phyloP scores from a whole-genome alignment of 2,797 vertebrate species.

The Rachycentron canadum region DNA sequence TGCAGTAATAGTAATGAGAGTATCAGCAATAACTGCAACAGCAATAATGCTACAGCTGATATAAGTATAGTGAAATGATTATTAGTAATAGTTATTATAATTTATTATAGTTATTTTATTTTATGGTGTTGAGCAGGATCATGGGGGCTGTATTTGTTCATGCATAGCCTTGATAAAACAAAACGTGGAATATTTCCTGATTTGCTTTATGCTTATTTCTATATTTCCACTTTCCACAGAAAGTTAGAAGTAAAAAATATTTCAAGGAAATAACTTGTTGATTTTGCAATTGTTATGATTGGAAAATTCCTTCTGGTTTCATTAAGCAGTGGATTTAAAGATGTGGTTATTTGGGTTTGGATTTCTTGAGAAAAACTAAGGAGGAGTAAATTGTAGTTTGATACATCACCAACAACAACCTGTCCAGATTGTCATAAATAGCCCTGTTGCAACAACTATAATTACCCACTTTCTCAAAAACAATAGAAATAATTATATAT shows the following conservation, averaged over 20 bases:
- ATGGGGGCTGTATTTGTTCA: too few relatives aligned
- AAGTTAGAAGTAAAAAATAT: background rate
- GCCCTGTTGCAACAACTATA: background rate
- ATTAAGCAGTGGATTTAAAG: background rate
- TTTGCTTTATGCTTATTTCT: background rate
- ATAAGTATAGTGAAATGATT: too few relatives aligned
- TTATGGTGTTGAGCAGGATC: too few relatives aligned
- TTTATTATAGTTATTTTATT: too few relatives aligned
- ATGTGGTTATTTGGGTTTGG: background rate
- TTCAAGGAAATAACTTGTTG: background rate
- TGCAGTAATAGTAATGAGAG: too few relatives aligned
- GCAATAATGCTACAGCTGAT: too few relatives aligned
- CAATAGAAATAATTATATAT: slow-evolving; percentile 24
- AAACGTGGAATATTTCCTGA: background rate
- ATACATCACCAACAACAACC: background rate
- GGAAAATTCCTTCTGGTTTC: background rate
- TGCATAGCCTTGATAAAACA: too few relatives aligned
- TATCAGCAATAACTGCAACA: too few relatives aligned
- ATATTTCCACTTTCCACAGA: too few relatives aligned
- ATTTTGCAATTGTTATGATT: background rate
- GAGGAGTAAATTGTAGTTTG: background rate
- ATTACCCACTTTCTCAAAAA: background rate
- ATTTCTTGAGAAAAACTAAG: background rate
- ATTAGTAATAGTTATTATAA: too few relatives aligned
- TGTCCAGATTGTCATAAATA: background rate